Evolutionary conservation across 2,113 vertebrate genomes (phyloP), one percentile per base, ranked within the genome.

Genomic region (Toxotes chatareus): DNA sequence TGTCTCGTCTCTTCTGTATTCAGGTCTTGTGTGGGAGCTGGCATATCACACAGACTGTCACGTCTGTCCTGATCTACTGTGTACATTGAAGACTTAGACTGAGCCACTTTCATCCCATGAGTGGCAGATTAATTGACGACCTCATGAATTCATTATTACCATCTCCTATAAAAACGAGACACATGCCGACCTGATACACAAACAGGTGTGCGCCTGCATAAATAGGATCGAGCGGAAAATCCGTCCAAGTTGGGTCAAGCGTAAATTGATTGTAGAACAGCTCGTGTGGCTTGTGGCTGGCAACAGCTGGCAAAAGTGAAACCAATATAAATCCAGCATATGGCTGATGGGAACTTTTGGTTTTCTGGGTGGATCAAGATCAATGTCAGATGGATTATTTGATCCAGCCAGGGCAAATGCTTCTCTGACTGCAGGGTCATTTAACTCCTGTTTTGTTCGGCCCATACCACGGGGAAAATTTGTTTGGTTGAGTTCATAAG

Each of bases 71-170:
- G 82, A 89, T 88, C 83, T 55, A 27, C 82, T 75, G 68, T 86
- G 83, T 80, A 73, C 88, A 76, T 38, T 70, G 40, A 82, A 75
- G 71, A 86, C 73, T 83, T 63, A 57, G 36, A 40, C 68, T 85
- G 65, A 80, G 79, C 84, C 42, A 69, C 64, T 83, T 82, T 84
- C 69, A 73, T 76, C 86, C 82, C 11, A 13, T 66, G 78, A 83
- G 62, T 90, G 85, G 82, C 89, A 78, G 84, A 91, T 86, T 82
- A 91, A 91, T 88, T 85, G 85, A 89, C 75, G 84, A 90, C 88
- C 76, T 87, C 70, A 66, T 91, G 70, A 90, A 92, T 90, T 87
- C 77, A 79, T 90, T 83, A 88, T 88, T 79, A 79, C 55, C 1
- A 73, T 91, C 73, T 36, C 69, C 76, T 67, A 66, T 76, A 85